Conservation (phyloP, 35 echinoderm and acorn worm genomes). For the Lytechinus pictus region DNA sequence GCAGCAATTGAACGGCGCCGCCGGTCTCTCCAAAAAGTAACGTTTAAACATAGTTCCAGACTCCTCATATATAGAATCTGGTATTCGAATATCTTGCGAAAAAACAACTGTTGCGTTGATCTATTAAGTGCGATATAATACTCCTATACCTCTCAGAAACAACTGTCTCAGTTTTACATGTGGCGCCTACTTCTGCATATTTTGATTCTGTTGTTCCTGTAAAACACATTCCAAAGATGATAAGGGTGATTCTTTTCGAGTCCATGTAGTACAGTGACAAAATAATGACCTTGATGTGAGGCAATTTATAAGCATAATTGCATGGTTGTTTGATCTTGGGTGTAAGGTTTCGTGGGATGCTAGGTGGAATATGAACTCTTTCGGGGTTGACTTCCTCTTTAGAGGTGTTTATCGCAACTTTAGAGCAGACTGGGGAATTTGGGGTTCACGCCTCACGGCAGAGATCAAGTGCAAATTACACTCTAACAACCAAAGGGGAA, state of each 20-base stretch:
- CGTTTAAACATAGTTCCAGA: no score
- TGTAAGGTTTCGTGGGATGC: not conserved
- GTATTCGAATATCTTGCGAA: no score
- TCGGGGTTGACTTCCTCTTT: not conserved
- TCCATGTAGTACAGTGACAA: not conserved
- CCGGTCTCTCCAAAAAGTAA: no score
- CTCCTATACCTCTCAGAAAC: no score
- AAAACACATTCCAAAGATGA: not conserved
- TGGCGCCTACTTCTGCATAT: not conserved
- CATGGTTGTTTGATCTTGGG: not conserved
- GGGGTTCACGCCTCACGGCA: not conserved
- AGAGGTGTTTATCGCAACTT: not conserved
- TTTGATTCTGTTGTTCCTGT: not conserved
- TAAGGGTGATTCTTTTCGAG: not conserved
- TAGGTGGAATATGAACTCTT: not conserved
- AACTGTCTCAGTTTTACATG: no score
- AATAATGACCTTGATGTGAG: not conserved
- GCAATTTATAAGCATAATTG: not conserved
- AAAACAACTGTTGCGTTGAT: no score
- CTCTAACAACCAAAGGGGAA: not conserved
- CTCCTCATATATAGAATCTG: no score
- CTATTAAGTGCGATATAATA: no score
- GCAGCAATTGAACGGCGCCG: no score
- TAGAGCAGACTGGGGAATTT: not conserved
- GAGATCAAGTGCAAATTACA: slow-evolving; percentile 4